Evolutionary conservation across 2,888 invertebrate species (phyloP).

Genomic region (Spisula solida): DNA sequence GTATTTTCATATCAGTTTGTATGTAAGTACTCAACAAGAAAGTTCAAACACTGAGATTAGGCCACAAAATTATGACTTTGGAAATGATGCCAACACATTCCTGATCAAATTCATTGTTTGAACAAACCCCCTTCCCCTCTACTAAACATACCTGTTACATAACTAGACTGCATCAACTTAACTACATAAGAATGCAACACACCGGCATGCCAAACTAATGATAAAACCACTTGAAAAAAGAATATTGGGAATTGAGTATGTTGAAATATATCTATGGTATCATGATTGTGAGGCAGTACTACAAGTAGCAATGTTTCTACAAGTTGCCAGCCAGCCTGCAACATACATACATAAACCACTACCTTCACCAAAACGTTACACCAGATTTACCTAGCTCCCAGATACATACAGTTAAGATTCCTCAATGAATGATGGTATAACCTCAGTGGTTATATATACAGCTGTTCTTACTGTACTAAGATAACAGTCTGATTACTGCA

Average conservation of each 20-base stretch:
- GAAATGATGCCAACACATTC: neutral
- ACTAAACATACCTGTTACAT: neutral
- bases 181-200: neutral
- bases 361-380: neutral
- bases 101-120: neutral
- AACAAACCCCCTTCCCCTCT: neutral
- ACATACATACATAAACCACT: neutral
- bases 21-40: too few species aligned
- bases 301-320: neutral
- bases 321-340: slow-evolving; percentile 3
- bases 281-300: neutral
- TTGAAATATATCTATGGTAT: neutral
- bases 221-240: slow-evolving; percentile 20
- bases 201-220: slow-evolving; percentile 9
- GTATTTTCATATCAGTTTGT: too few species aligned
- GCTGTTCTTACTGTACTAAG: slow-evolving; percentile 20
- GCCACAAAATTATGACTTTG: neutral
- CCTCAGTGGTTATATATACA: slow-evolving; percentile 18
- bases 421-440: slow-evolving; percentile 18
- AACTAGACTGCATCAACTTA: neutral
- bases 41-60: too few species aligned
- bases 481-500: neutral
- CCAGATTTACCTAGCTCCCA: neutral
- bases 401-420: slow-evolving; percentile 7
- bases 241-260: neutral